phyloP scores from a whole-genome alignment of 2,113 vertebrate species.

The Pristiophorus japonicus region DNA sequence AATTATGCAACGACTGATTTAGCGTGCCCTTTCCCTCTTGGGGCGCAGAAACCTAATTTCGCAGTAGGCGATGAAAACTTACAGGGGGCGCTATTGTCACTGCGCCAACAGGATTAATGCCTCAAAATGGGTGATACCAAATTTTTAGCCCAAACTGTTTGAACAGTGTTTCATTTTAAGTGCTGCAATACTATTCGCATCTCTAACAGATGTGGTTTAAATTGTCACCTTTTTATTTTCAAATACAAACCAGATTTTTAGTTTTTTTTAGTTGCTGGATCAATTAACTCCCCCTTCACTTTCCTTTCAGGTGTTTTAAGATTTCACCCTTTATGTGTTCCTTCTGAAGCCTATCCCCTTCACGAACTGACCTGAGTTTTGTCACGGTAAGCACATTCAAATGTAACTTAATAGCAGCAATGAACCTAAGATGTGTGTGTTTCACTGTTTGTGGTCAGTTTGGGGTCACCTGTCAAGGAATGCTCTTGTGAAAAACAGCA shows the following conservation, averaged over 20 bases:
- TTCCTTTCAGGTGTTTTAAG: not conserved
- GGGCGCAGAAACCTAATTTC: too few relatives aligned
- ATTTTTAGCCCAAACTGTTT: not conserved
- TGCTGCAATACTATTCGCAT: not conserved
- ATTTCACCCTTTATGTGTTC: not conserved
- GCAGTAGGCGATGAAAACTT: too few relatives aligned
- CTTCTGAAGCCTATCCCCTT: not conserved
- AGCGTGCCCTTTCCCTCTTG: too few relatives aligned
- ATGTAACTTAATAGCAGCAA: constrained; percentile 6
- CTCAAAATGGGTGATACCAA: too few relatives aligned
- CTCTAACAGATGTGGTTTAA: not conserved
- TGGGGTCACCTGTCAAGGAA: not conserved
- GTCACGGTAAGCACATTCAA: not conserved
- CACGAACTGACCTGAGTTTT: not conserved
- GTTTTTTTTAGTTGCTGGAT: not conserved
- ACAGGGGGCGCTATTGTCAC: too few relatives aligned
- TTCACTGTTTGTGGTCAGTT: not conserved
- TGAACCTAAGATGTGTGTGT: not conserved
- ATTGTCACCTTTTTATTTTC: not conserved
- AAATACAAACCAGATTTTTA: not conserved
- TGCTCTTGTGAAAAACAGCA: not conserved
- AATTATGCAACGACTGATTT: too few relatives aligned
- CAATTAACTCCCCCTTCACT: not conserved
- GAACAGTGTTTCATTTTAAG: not conserved
- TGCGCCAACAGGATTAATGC: too few relatives aligned